phyloP scores from a whole-genome alignment of 2,113 vertebrate genomes.

The Tauraco erythrolophus region DNA sequence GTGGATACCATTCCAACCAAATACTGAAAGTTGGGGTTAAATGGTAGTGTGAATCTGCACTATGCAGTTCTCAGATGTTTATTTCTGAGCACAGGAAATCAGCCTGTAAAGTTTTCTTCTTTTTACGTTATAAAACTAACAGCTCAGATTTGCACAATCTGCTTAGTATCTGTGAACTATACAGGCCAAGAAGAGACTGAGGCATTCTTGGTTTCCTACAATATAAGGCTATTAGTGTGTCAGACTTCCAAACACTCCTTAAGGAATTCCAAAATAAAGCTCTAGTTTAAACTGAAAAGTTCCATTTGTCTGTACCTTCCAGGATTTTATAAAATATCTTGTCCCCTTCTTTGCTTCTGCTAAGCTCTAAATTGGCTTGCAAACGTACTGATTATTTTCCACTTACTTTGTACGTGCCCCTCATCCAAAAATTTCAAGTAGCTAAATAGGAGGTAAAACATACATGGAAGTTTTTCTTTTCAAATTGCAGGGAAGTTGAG shows the following conservation, averaged over 20 bases:
- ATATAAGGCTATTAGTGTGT: background rate
- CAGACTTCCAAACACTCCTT: background rate
- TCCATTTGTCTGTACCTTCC: conserved; percentile 1
- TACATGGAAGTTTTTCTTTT: background rate
- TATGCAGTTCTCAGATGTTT: background rate
- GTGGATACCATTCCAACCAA: background rate
- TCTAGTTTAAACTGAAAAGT: background rate
- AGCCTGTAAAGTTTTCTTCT: background rate
- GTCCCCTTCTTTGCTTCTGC: background rate
- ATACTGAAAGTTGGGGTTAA: background rate
- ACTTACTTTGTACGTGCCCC: background rate
- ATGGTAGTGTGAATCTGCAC: background rate
- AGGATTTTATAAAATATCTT: background rate
- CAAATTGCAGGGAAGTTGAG: background rate
- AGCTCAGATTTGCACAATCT: background rate
- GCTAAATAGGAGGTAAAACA: background rate
- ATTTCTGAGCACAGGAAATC: background rate
- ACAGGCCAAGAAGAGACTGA: background rate
- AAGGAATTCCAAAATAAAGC: conserved; percentile 40
- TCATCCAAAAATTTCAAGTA: background rate
- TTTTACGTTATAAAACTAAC: conserved; percentile 8
- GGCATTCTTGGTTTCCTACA: conserved; percentile 1
- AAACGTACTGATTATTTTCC: background rate
- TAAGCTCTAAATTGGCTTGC: background rate
- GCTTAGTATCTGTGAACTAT: background rate